A percentile compares a stretch with the other conserved stretches of the same genome.
Evolutionary conservation across 2,797 vertebrate species (phyloP).

Genomic region (Lepilemur septentrionalis): DNA sequence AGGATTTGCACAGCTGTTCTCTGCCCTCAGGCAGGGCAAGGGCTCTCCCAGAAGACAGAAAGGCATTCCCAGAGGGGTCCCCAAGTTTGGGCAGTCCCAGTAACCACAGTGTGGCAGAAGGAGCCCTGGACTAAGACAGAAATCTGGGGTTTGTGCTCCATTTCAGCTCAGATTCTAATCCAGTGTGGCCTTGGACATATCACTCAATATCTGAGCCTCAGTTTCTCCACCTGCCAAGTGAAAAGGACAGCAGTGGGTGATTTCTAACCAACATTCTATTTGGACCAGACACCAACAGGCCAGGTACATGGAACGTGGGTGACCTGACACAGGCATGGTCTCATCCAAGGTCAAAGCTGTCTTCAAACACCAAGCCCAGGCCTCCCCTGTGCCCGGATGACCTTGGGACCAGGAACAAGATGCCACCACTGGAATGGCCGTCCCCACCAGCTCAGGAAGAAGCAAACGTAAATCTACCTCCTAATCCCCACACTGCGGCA

Average conservation of each 20-base stretch:
- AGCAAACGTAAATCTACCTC: not conserved
- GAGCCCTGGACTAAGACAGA: not conserved
- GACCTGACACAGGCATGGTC: not conserved
- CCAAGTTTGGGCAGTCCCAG: not conserved
- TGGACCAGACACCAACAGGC: not conserved
- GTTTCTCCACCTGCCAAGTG: not conserved
- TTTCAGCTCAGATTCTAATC: not conserved
- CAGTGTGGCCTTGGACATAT: not conserved
- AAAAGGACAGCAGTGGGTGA: too few relatives aligned
- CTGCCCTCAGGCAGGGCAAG: not conserved
- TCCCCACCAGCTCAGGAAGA: not conserved
- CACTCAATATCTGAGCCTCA: not conserved
- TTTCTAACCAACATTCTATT: not conserved
- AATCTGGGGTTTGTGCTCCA: not conserved
- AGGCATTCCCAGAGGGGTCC: not conserved
- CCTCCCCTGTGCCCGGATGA: fast-evolving
- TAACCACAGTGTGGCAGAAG: not conserved
- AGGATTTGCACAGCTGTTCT: not conserved
- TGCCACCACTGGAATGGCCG: fast-evolving
- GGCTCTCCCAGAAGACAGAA: not conserved
- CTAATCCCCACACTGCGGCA: not conserved
- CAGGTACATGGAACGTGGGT: fast-evolving
- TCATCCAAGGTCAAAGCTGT: not conserved
- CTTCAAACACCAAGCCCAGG: not conserved
- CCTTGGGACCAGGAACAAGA: not conserved